phyloP scores from a whole-genome alignment of 35 echinoderm and acorn worm species.

The Lytechinus variegatus region DNA sequence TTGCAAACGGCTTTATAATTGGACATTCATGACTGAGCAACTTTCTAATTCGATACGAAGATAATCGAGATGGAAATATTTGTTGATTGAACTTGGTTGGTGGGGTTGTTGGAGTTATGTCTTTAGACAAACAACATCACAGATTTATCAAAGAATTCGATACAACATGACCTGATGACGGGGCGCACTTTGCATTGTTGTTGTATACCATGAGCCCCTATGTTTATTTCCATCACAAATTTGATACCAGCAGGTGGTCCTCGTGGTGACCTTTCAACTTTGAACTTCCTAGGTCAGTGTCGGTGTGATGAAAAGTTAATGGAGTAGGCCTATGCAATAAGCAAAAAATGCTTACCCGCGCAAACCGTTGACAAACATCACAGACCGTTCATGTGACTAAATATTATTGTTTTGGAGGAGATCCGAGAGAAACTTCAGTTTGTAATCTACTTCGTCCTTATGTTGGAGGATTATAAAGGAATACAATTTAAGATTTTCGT shows the following conservation, averaged over 20 bases:
- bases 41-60: too few species aligned
- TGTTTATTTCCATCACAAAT: background rate
- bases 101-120: too few species aligned
- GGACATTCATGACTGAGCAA: too few species aligned
- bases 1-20: too few species aligned
- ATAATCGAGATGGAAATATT: too few species aligned
- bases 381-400: background rate
- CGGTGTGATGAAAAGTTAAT: background rate
- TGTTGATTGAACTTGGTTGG: too few species aligned
- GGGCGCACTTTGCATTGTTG: background rate
- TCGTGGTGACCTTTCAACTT: background rate
- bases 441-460: background rate
- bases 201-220: background rate
- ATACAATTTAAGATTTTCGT: background rate
- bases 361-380: background rate
- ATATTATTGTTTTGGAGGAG: background rate
- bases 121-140: too few species aligned
- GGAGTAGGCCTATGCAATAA: background rate
- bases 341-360: background rate
- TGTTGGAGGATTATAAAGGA: background rate
- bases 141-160: background rate
- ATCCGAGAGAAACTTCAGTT: too few species aligned
- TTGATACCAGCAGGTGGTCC: background rate
- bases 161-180: background rate
- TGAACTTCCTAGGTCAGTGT: conserved; percentile 9